Base-by-base conservation (phyloP, 1,140 invertebrate species). In the Mamestra configurata region DNA sequence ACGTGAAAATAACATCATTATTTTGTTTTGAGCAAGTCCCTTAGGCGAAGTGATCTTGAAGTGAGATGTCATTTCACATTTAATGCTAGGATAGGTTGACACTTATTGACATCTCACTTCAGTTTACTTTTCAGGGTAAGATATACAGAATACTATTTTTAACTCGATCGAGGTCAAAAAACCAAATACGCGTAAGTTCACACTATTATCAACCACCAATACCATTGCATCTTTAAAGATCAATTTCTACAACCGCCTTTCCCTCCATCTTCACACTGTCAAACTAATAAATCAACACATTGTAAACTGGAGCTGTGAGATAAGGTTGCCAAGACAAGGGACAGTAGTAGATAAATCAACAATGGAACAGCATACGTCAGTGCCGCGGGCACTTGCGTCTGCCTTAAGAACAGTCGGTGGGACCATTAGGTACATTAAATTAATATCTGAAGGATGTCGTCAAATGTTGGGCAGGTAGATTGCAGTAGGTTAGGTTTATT, bases 401-500 rank as follows among this genome's bases (percentile, higher is more conserved):
- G 61, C 68, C 87, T 87, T 88, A 87, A 89, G 84, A 84, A 79
- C 79, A 55, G 81, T 68, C 80, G 57, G 76, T 49, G 43, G 43
- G 43, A 49, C 82, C 89, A 90, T 93, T 89, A n/a, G n/a, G n/a
- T n/a, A 92, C 88, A 92, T 92, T 93, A 92, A 90, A 92, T 92
- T 93, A 92, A 90, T 93, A 88, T 87, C 87, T 83, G 79, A 88
- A 86, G 86, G 87, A 90, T 93, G 90, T 77, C 80, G 80, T 73
- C 87, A 89, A n/a, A 13, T 27, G 13, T 43, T 22, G 1, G 0
- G 11, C 3, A 77, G 10, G 11, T 0, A 27, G 11, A 27, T 4
- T 6, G n/a, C 75, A 77, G 75, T 68, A 77, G 75, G 43, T 68
- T 66, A n/a, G 15, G 22, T 76, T 46, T 10, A 13, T 31, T 27